These are phyloP conservation scores for Proisotoma minuta DNA, from an alignment of 2,888 invertebrate genomes.

Conservation along the genomic window DNA sequence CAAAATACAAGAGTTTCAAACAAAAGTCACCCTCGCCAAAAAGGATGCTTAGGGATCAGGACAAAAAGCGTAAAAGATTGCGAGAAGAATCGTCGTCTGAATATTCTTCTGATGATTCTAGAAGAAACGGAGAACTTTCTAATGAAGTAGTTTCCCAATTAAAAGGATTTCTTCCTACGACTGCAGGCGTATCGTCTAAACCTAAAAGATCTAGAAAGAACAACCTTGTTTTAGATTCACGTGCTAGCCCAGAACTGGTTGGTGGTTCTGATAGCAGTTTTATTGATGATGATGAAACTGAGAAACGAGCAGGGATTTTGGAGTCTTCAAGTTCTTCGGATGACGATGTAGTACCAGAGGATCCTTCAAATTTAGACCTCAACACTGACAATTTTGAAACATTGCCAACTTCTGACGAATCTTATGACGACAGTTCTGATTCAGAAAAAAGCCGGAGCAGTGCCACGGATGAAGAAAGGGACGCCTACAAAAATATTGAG, in stretches of 20 bases:
- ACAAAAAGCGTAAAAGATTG: too few species aligned
- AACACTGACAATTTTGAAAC: too few species aligned
- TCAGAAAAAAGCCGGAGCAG: neutral
- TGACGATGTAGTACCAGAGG: neutral
- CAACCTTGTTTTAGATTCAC: too few species aligned
- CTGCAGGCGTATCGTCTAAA: neutral
- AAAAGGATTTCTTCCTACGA: neutral
- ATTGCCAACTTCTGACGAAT: neutral
- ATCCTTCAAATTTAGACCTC: neutral
- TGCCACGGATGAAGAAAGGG: neutral
- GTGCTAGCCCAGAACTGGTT: neutral
- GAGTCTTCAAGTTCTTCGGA: neutral
- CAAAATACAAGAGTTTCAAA: too few species aligned
- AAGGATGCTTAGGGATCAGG: too few species aligned
- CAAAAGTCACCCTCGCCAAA: too few species aligned
- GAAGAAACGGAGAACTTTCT: neutral
- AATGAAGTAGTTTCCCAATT: neutral
- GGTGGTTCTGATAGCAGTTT: neutral
- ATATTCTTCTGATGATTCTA: neutral
- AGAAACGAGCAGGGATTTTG: neutral
- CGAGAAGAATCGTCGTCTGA: neutral
- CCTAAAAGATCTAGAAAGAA: neutral
- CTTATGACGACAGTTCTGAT: neutral
- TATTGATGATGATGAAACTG: neutral
- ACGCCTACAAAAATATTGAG: neutral